Evolutionary conservation across 2,113 vertebrate species (phyloP).

Genomic region (Capreolus pygargus): DNA sequence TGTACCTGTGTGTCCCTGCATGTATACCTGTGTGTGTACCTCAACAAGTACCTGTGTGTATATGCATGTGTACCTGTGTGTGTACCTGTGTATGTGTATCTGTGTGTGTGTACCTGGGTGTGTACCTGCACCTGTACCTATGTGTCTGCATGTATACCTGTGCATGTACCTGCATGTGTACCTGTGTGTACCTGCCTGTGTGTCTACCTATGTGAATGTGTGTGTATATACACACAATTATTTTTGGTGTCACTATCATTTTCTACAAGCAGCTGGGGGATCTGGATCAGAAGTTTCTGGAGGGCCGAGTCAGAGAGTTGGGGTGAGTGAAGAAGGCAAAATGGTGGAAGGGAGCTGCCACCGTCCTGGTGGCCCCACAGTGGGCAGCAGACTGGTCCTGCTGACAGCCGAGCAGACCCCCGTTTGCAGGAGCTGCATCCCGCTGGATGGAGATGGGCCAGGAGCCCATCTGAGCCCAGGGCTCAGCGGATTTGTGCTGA

Average conservation of each 20-base stretch:
- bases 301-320: background rate
- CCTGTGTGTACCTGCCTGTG: background rate
- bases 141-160: too few relatives aligned
- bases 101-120: background rate
- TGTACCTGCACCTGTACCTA: background rate
- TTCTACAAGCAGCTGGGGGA: background rate
- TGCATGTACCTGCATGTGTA: background rate
- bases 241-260: background rate
- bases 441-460: background rate
- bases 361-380: background rate
- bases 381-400: background rate
- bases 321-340: background rate
- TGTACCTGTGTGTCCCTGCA: background rate
- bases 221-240: background rate
- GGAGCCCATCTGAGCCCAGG: too few relatives aligned
- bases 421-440: rapidly evolving
- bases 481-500: background rate
- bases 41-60: too few relatives aligned
- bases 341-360: background rate
- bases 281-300: background rate
- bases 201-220: background rate
- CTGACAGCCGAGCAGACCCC: background rate
- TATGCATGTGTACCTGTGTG: background rate
- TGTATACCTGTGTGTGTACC: background rate
- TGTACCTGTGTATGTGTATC: too few relatives aligned